Base-by-base conservation (phyloP, 2,113 vertebrate genomes). In the Scomber colias region DNA sequence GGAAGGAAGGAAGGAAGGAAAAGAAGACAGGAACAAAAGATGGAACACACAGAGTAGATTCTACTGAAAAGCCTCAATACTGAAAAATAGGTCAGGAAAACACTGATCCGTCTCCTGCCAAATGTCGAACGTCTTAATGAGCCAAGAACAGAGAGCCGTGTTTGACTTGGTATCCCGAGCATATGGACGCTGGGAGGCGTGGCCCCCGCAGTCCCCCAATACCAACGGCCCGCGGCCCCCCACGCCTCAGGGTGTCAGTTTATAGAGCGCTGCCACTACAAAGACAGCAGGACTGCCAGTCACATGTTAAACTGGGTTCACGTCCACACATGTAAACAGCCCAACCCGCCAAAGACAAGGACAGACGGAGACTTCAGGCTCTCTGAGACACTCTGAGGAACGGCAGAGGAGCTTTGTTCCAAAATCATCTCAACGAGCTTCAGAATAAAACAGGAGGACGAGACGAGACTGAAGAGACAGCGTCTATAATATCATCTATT, bases 121-220 rank as follows among this genome's bases (percentile, higher is more conserved):
- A 90, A 72, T 57, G 79, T 70, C 60, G 79, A 79, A 77, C 71
- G 21, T 57, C 51, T 68, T 89, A 88, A 89, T 72, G 79, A 90
- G 89, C 86, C 85, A 83, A 77, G 76, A 78, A 55, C 62, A 75
- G 50, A 51, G 73, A 70, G 71, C 60, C 49, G 12, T 88, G 86
- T 92, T 89, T 90, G 87, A 87, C 79, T 89, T 89, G 81, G 65
- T 86, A 65, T 89, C 65, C 45, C n/a, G 44, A 91, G 61, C 92
- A 93, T 90, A 93, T 92, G 92, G 92, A 27, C 66, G 75, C 82
- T n/a, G 56, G 62, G 24, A 80, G 87, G 85, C 66, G 46, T 76
- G 57, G 83, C 75, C 88, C 65, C 65, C 3, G 1, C 71, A 49
- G 79, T 40, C 67, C 80, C 71, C 64, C 61, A 71, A 62, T 74